phyloP scores from a whole-genome alignment of 2,113 vertebrate genomes.

The Macquaria australasica region DNA sequence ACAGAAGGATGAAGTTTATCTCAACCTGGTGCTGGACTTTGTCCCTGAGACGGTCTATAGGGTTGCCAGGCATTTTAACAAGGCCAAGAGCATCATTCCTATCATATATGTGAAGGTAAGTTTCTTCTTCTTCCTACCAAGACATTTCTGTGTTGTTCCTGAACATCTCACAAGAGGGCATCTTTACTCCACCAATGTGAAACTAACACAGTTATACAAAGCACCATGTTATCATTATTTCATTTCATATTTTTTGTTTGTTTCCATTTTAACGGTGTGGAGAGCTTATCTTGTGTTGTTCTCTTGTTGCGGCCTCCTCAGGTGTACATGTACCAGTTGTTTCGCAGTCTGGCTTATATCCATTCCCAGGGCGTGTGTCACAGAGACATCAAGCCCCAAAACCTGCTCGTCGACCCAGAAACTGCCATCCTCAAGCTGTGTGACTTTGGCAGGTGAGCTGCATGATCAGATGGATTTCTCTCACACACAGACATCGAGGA shows the following conservation, averaged over 20 bases:
- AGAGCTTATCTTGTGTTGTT: not conserved
- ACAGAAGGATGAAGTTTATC: slow-evolving; percentile 94
- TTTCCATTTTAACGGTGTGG: not conserved
- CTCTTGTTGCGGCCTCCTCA: slow-evolving; percentile 52
- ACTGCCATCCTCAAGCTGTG: slow-evolving; percentile 94
- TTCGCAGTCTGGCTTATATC: slow-evolving; percentile 95
- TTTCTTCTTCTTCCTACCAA: not conserved
- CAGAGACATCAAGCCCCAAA: slow-evolving; percentile 95
- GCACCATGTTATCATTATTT: not conserved
- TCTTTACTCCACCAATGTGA: not conserved
- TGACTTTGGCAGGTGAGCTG: slow-evolving; percentile 92
- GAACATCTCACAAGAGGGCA: not conserved
- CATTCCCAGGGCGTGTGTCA: slow-evolving; percentile 96
- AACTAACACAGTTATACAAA: not conserved
- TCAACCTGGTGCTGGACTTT: slow-evolving; percentile 93
- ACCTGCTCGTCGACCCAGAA: slow-evolving; percentile 93
- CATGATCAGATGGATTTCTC: not conserved
- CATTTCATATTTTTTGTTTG: not conserved
- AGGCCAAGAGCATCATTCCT: slow-evolving; percentile 93
- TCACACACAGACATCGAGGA: not conserved
- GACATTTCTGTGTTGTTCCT: not conserved
- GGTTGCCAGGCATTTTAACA: slow-evolving; percentile 93
- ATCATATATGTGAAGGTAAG: slow-evolving; percentile 93
- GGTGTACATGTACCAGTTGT: slow-evolving; percentile 98
- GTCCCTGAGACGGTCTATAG: slow-evolving; percentile 94